phyloP scores from a whole-genome alignment of 2,888 invertebrate species.

The Drosophila barbarae region DNA sequence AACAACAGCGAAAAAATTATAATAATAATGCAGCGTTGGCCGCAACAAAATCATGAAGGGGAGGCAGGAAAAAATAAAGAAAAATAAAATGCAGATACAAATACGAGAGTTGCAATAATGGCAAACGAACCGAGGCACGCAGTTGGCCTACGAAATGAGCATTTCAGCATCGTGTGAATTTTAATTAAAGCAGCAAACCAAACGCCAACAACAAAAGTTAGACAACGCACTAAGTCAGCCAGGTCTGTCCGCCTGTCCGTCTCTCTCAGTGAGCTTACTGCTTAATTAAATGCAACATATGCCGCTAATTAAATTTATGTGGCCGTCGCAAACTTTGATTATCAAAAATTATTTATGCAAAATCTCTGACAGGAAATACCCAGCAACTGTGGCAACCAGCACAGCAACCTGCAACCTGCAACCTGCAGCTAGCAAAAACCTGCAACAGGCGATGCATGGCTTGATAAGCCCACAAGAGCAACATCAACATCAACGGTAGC shows the following conservation, averaged over 20 bases:
- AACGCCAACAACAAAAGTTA: conserved; percentile 37
- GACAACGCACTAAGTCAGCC: conserved; percentile 28
- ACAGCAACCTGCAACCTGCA: conserved; percentile 8
- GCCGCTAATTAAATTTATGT: conserved; percentile 72
- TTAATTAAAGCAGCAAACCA: conserved; percentile 66
- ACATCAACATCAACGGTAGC: conserved; percentile 24
- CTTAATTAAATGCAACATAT: conserved; percentile 58
- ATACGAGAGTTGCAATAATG: conserved; percentile 45
- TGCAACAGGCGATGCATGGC: conserved; percentile 54
- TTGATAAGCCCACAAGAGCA: conserved; percentile 52
- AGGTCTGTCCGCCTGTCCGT: not conserved
- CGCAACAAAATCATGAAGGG: conserved; percentile 43
- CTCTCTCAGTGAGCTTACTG: conserved; percentile 40
- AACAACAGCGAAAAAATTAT: conserved; percentile 60
- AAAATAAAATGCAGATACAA: conserved; percentile 15
- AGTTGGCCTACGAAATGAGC: conserved; percentile 70
- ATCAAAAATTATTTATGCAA: conserved; percentile 73
- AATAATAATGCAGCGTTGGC: conserved; percentile 58
- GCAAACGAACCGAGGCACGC: conserved; percentile 51
- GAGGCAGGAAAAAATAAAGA: conserved; percentile 27
- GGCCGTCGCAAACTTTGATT: conserved; percentile 71
- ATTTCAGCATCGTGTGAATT: conserved; percentile 76
- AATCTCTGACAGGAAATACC: conserved; percentile 72
- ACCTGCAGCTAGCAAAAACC: conserved; percentile 25
- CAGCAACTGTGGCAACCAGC: conserved; percentile 54